Evolutionary conservation across 2,113 vertebrate genomes (phyloP).

Genomic region (Lepisosteus oculatus): DNA sequence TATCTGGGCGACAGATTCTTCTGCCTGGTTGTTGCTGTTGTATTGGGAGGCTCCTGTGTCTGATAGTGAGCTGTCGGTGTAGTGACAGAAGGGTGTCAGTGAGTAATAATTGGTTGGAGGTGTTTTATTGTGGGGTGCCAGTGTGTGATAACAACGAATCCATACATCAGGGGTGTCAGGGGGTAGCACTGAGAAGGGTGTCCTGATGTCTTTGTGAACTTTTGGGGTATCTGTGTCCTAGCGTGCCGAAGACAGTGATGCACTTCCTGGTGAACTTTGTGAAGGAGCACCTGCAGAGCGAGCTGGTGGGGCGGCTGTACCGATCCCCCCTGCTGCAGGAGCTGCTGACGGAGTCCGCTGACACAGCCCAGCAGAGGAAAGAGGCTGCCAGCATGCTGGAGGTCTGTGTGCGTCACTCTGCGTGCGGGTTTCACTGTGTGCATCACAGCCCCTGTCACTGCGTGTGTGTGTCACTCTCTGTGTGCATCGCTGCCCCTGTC

Average conservation of each 20-base stretch:
- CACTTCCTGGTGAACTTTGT: conserved; percentile 78
- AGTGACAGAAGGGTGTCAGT: background rate
- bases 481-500: background rate
- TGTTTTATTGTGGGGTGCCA: background rate
- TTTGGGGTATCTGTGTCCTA: conserved; percentile 24
- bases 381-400: conserved; percentile 75
- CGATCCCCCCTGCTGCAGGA: conserved; percentile 66
- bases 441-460: background rate
- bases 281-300: conserved; percentile 78
- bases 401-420: conserved; percentile 40
- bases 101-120: conserved; percentile 14
- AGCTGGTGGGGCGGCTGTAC: conserved; percentile 76
- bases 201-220: background rate
- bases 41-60: no score
- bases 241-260: conserved; percentile 81
- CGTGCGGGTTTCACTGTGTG: conserved; percentile 2
- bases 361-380: conserved; percentile 71
- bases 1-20: no score
- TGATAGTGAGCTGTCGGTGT: no score
- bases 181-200: no score
- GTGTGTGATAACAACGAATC: no score
- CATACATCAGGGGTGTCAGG: no score
- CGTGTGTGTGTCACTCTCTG: background rate
- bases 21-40: no score
- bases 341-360: conserved; percentile 74